Evolutionary conservation across 2,888 invertebrate species (phyloP), one percentile per base, ranked within the genome.

Genomic region (Chrysina gloriosa): DNA sequence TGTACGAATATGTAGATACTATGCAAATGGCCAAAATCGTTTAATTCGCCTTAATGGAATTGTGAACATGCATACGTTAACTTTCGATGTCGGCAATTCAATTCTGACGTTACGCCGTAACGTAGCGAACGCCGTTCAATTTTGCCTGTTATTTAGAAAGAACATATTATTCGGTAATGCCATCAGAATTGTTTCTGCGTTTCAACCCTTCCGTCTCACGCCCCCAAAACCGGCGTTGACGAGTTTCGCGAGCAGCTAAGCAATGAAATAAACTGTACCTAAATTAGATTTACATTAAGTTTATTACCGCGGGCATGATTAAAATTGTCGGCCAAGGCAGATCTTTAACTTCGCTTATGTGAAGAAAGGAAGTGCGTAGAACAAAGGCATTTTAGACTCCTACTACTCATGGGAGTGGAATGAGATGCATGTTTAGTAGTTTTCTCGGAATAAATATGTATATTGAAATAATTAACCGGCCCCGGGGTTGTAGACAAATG

Each of bases 221-320:
- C 9, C 25, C 9, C 48, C 11, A 23, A 25, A 21, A 25, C 3
- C 11, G 39, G 9, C 39, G 14, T 39, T 14, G 39, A 39, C 3
- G 39, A n/a, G 4, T 39, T n/a, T 3, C 3, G 21, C 19, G 6
- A 9, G n/a, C 23, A 48, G 11, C 25, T 11, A 23, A 54, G 31
- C 34, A 54, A 16, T 19, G 54, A 34, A 54, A 54, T 34, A 34
- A 54, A 54, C 54, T 34, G 54, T 36, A 54, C 54, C 19, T 31
- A 54, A 54, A 54, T 54, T 54, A 54, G 54, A 54, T 34, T 54
- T 54, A 54, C 34, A 54, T 54, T 54, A 34, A 31, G 54, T 54
- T 54, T 34, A 54, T 54, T 34, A 54, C 54, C 54, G 31, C 54
- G 14, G 21, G 54, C 54, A 54, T 54, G 31, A 54, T 54, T 54